These are phyloP conservation scores for Bombyx huttoni DNA, from an alignment of 2,888 invertebrate species.

Conservation along the genomic window DNA sequence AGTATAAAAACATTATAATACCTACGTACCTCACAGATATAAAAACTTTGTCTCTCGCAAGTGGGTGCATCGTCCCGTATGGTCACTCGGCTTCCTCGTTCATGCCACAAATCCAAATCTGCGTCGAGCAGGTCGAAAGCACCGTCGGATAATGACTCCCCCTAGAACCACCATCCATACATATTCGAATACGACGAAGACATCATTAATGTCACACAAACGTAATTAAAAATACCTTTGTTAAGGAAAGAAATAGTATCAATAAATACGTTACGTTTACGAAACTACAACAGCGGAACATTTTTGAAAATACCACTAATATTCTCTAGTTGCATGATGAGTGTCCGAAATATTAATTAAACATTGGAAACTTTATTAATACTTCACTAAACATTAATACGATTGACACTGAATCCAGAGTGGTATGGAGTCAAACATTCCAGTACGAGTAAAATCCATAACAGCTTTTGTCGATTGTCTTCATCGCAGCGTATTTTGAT, in stretches of 20 bases:
- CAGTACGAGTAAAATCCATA: conserved; percentile 36
- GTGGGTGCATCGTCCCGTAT: conserved; percentile 19
- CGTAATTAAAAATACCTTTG: background rate
- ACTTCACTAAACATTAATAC: background rate
- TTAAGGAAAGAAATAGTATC: background rate
- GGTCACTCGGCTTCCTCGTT: conserved; percentile 37
- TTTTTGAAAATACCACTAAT: background rate
- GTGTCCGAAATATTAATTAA: background rate
- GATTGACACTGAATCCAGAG: conserved; percentile 4
- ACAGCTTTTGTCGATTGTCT: conserved; percentile 54
- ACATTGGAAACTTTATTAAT: background rate
- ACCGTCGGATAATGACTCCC: conserved; percentile 25
- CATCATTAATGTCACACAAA: background rate
- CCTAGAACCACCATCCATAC: conserved; percentile 19
- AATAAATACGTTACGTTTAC: background rate
- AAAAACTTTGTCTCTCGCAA: conserved; percentile 45
- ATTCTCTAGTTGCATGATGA: background rate
- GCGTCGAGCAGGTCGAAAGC: conserved; percentile 27
- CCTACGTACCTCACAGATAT: conserved; percentile 46
- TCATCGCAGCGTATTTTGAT: conserved; percentile 36
- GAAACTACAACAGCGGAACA: background rate
- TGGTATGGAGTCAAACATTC: conserved; percentile 28
- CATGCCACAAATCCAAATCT: conserved; percentile 38
- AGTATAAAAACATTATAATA: background rate
- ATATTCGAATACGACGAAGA: background rate